A percentile compares a stretch with the other conserved stretches of the same genome.
Evolutionary conservation across 2,797 vertebrate species (phyloP).

Genomic region (Sebastes trivittatus): DNA sequence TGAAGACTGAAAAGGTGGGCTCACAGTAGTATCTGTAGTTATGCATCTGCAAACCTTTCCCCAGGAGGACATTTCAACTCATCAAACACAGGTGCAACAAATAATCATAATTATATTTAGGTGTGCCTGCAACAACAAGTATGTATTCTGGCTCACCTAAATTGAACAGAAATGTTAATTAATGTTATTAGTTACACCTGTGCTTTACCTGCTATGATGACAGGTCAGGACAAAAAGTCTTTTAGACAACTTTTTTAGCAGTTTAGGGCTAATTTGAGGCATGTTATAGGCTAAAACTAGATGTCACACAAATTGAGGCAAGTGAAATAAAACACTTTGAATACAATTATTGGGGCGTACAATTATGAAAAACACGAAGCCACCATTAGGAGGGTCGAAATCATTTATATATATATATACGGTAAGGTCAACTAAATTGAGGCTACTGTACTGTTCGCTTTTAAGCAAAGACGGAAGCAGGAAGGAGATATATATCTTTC

Average conservation of each 20-base stretch:
- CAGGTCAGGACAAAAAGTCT: not conserved
- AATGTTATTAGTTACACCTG: not conserved
- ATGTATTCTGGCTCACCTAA: not conserved
- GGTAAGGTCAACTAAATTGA: no score
- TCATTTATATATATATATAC: no score
- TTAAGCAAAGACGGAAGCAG: constrained; percentile 13
- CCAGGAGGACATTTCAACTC: not conserved
- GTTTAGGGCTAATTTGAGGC: not conserved
- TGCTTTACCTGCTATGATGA: not conserved
- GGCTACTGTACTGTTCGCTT: not conserved
- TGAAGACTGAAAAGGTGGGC: not conserved
- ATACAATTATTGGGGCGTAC: no score
- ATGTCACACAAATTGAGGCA: not conserved
- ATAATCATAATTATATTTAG: not conserved
- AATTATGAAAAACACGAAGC: not conserved
- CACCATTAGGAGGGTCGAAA: no score
- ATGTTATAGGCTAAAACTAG: no score
- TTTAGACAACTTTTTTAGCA: not conserved
- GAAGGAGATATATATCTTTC: rapidly evolving
- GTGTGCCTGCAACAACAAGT: not conserved
- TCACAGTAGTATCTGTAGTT: no score
- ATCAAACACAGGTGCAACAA: not conserved
- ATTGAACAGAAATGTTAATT: not conserved
- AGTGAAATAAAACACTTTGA: not conserved
- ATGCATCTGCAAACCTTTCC: not conserved